Evolutionary conservation across 2,797 vertebrate genomes (phyloP), one percentile per base, ranked within the genome.

Genomic region (Pagetopsis macropterus): DNA sequence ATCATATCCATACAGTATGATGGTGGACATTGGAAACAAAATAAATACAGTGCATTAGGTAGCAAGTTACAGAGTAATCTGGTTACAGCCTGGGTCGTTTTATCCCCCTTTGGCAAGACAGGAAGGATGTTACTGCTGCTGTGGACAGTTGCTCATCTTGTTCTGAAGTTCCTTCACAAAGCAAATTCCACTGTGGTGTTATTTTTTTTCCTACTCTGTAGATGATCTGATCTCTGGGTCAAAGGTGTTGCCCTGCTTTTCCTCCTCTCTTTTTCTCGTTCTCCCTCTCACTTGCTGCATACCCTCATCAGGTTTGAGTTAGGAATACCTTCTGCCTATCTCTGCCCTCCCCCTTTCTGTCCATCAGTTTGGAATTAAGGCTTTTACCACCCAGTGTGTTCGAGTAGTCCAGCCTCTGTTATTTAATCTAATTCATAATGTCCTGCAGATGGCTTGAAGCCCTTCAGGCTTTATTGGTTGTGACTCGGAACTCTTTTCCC

Each of bases 341-440:
- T 76, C 58, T 61, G 19, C 43, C 44, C 11, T 55, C 64, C 55
- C 46, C 48, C 57, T 16, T 8, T 75, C 65, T 21, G 7, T 58
- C 71, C 83, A 86, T 84, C 79, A 69, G 79, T 81, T 90, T 79
- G 70, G 33, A 49, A 88, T 91, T 88, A 91, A 81, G 65, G 51
- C 69, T 64, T 37, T 76, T 72, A 83, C 84, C 73, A 46, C 72
- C 55, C 58, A 69, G 61, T 60, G 33, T 40, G 74, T 77, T 75
- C 2, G 9, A 77, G 65, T 51, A 43, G 71, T 69, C 65, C 60
- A 52, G 45, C 62, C 69, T 60, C 59, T 79, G 75, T 76, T 81
- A 80, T 83, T 86, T 78, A 71, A 75, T 83, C 75, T 71, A 55
- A 75, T 70, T 78, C 75, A 70, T 86, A 84, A 85, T 82, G 78